Evolutionary conservation across 2,113 vertebrate genomes (phyloP).

Genomic region (Prochilodus magdalenae): DNA sequence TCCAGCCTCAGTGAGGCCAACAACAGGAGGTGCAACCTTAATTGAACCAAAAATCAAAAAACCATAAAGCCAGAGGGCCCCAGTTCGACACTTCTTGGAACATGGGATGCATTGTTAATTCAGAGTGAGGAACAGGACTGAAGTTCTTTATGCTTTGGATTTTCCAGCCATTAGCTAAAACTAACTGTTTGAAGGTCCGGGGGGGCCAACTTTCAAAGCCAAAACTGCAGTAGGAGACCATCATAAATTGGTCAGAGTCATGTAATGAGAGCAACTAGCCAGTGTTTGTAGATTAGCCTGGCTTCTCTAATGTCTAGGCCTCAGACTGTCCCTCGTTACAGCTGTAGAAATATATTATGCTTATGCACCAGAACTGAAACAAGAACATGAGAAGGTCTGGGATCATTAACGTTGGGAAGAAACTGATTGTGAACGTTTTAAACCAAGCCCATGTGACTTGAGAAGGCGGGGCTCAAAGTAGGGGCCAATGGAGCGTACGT

Average conservation of each 20-base stretch:
- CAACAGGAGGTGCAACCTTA: slow-evolving; percentile 11
- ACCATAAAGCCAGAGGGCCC: slow-evolving; percentile 18
- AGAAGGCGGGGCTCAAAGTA: no score
- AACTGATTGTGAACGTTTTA: no score
- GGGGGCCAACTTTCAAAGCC: neutral
- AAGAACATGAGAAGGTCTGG: no score
- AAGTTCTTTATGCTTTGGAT: slow-evolving; percentile 7
- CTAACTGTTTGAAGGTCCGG: slow-evolving; percentile 1
- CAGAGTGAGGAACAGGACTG: neutral
- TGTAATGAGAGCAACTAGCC: neutral
- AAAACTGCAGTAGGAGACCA: neutral
- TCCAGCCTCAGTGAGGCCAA: slow-evolving; percentile 14
- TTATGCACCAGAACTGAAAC: no score
- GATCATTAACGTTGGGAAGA: no score
- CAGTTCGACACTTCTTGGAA: neutral
- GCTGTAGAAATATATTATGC: neutral
- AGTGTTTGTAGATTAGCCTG: neutral
- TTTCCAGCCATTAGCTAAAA: neutral
- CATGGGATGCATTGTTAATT: slow-evolving; percentile 5
- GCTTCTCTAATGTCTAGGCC: neutral
- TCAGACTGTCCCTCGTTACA: neutral
- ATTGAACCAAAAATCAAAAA: slow-evolving; percentile 19
- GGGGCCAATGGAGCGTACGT: no score
- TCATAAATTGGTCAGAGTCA: neutral
- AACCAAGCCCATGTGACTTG: no score